These are phyloP conservation scores for Rapana venosa DNA, from an alignment of 2,888 invertebrate genomes.

Conservation along the genomic window DNA sequence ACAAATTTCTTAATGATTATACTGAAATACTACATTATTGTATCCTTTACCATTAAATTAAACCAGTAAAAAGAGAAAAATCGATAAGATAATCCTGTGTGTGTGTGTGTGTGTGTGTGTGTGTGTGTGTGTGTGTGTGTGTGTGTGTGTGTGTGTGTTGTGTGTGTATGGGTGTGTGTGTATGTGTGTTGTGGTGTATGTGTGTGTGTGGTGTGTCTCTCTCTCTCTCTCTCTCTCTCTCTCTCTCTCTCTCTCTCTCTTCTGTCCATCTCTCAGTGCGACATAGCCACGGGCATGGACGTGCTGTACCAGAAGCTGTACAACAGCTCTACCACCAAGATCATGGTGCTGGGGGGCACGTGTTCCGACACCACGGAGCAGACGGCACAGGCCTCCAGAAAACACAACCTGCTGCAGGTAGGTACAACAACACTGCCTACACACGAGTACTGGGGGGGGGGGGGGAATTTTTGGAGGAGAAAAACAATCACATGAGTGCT, in stretches of 20 bases:
- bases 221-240: neutral
- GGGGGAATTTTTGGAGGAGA: no score
- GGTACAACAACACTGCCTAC: neutral
- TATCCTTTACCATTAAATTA: no score
- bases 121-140: conserved; percentile 26
- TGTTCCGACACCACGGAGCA: conserved; percentile 51
- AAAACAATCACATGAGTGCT: no score
- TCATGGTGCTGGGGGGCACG: conserved; percentile 51
- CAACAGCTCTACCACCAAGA: conserved; percentile 42
- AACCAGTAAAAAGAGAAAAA: no score
- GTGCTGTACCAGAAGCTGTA: conserved; percentile 49
- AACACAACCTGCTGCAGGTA: conserved; percentile 46
- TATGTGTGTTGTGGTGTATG: no score
- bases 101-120: no score
- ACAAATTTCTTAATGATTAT: no score
- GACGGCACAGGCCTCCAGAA: conserved; percentile 44
- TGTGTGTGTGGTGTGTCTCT: neutral
- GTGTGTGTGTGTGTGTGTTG: conserved; percentile 1
- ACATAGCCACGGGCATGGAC: conserved; percentile 43
- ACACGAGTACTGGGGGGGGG: no score
- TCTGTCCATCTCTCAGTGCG: conserved; percentile 45
- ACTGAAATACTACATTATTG: no score
- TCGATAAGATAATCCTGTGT: no score
- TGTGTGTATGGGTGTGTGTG: neutral
- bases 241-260: no score